Evolutionary conservation across 2,888 invertebrate genomes (phyloP), one percentile per base, ranked within the genome.

Genomic region (Troides aeacus): DNA sequence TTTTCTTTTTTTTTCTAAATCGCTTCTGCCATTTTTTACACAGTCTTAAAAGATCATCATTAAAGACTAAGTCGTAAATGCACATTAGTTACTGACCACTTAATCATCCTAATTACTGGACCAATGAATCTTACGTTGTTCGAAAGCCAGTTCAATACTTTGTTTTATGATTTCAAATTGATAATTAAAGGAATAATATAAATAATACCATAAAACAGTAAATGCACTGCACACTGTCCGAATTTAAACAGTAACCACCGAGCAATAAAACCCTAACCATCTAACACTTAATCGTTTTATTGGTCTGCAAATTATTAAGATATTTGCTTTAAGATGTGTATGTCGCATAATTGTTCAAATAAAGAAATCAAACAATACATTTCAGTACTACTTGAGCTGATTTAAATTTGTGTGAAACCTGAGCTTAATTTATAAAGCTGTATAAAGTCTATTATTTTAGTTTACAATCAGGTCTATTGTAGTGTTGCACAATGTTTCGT

Each of bases 401-500:
- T 15, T 53, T 53, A 53, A 53, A 53, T 6, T 53, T 53, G 18
- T 53, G n/a, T 6, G 53, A 53, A 53, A 53, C 53, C 18, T 18
- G 53, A 53, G 53, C 53, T 53, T 53, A 15, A 46, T 15, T 46
- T 12, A 46, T 15, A 15, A 56, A 56, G 56, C 56, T n/a, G 23
- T 58, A 24, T 23, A 23, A 58, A 58, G 23, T 15, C 4, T 58
- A 4, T 5, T 56, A 56, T 7, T 56, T 56, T 58, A 66, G 0
- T 53, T 66, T 66, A 60, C 15, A n/a, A n/a, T 66, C n/a, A 50
- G 50, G 39, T 30, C 39, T 60, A 30, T 60, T 66, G 46, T 36
- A 59, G 21, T 66, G 66, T 66, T 60, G 59, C 59, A 50, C 59
- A 50, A 66, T 30, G 50, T 46, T 50, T 66, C 23, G 66, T 66